Percentiles rank a stretch among this genome's conserved stretches.
These are phyloP conservation scores for Pseudois nayaur DNA, from an alignment of 2,113 vertebrate genomes.

Conservation along the genomic window DNA sequence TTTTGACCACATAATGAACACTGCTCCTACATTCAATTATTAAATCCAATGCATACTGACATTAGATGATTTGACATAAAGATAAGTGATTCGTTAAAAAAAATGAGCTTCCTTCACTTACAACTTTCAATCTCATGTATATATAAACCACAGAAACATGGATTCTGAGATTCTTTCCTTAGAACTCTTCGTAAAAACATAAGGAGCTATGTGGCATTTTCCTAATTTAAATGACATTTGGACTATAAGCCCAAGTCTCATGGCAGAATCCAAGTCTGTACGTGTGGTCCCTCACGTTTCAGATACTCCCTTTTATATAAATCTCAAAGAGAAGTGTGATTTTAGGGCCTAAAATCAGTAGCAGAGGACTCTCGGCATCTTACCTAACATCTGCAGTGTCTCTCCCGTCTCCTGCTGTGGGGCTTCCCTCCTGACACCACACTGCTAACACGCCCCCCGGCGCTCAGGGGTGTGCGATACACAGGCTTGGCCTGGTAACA, in stretches of 20 bases:
- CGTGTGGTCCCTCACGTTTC: not conserved
- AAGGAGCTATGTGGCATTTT: constrained; percentile 15
- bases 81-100: not conserved
- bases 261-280: not conserved
- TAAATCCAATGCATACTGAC: not conserved
- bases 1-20: not conserved
- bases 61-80: not conserved
- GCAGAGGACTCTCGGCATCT: not conserved
- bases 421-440: not conserved
- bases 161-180: not conserved
- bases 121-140: not conserved
- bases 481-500: no score
- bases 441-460: not conserved
- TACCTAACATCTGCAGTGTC: not conserved
- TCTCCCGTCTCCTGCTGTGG: not conserved
- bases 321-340: not conserved
- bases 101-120: not conserved
- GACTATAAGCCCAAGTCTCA: not conserved
- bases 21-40: not conserved
- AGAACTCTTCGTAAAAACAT: not conserved
- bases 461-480: not conserved
- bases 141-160: not conserved
- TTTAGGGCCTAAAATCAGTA: not conserved
- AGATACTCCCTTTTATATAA: not conserved
- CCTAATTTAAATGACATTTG: constrained; percentile 40